These are phyloP conservation scores for Tipula lateralis DNA, from an alignment of 2,888 invertebrate genomes.

Conservation along the genomic window DNA sequence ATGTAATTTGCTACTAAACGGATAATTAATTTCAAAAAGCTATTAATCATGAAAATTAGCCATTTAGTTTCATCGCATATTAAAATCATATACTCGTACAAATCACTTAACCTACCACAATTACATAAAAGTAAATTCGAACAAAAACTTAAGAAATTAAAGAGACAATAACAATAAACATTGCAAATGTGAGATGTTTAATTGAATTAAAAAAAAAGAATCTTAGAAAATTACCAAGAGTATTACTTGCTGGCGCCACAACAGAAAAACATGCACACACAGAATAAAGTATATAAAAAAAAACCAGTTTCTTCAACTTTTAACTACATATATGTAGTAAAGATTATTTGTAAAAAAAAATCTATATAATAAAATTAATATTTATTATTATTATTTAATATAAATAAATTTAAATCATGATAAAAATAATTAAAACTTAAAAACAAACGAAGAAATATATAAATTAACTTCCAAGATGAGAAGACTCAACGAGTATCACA, in stretches of 20 bases:
- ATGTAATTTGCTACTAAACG: neutral
- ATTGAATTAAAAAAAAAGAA: neutral
- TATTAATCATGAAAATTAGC: neutral
- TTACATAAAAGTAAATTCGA: neutral
- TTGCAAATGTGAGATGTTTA: conserved; percentile 11
- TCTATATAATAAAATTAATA: neutral
- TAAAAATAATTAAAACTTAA: neutral
- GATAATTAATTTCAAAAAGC: neutral
- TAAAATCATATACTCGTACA: neutral
- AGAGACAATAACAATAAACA: conserved; percentile 24
- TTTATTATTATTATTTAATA: conserved; percentile 12
- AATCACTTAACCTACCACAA: conserved; percentile 4
- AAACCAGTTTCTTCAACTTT: conserved; percentile 20
- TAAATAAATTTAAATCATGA: conserved; percentile 14
- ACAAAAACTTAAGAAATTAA: conserved; percentile 2
- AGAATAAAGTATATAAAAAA: neutral
- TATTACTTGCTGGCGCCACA: conserved; percentile 14
- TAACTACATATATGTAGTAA: neutral
- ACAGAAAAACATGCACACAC: conserved; percentile 4
- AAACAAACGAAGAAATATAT: neutral
- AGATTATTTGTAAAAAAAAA: neutral
- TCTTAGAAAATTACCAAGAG: conserved; percentile 1
- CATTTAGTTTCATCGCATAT: neutral
- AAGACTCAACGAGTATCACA: neutral
- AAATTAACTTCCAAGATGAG: neutral